phyloP scores from a whole-genome alignment of 92 coral and sea anemone genomes.

The Actinostola sp. region DNA sequence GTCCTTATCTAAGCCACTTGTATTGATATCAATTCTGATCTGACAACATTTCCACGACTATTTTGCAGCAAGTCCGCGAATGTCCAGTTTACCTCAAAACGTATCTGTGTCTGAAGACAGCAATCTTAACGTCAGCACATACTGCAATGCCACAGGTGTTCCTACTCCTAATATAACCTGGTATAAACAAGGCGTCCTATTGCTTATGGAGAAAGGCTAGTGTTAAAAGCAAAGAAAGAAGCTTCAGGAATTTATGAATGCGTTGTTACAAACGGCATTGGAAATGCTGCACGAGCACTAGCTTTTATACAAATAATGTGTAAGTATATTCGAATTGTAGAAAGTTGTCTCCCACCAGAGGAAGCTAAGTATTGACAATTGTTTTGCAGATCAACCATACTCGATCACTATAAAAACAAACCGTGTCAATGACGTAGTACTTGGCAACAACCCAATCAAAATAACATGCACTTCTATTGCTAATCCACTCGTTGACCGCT shows the following conservation, averaged over 20 bases:
- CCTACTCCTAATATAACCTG: constrained; percentile 52
- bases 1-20: too few relatives aligned
- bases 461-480: constrained; percentile 68
- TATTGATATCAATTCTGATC: too few relatives aligned
- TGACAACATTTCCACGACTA: too few relatives aligned
- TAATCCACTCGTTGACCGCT: constrained; percentile 67
- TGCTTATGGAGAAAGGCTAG: constrained; percentile 1
- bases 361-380: too few relatives aligned
- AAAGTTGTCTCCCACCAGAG: too few relatives aligned
- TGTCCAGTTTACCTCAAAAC: constrained; percentile 41
- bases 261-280: constrained; percentile 72
- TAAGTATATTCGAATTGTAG: constrained; percentile 50
- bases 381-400: constrained; percentile 63
- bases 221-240: constrained; percentile 7
- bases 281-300: constrained; percentile 37
- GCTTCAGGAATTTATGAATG: constrained; percentile 65
- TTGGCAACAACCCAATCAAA: constrained; percentile 63
- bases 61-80: constrained; percentile 41
- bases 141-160: constrained; percentile 71
- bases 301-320: constrained; percentile 57
- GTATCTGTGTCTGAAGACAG: constrained; percentile 28
- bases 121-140: constrained; percentile 31
- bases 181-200: constrained; percentile 31
- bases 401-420: constrained; percentile 49
- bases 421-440: constrained; percentile 49